Evolutionary conservation across 2,113 vertebrate genomes (phyloP).

Genomic region (Speoplatyrhinus poulsoni): DNA sequence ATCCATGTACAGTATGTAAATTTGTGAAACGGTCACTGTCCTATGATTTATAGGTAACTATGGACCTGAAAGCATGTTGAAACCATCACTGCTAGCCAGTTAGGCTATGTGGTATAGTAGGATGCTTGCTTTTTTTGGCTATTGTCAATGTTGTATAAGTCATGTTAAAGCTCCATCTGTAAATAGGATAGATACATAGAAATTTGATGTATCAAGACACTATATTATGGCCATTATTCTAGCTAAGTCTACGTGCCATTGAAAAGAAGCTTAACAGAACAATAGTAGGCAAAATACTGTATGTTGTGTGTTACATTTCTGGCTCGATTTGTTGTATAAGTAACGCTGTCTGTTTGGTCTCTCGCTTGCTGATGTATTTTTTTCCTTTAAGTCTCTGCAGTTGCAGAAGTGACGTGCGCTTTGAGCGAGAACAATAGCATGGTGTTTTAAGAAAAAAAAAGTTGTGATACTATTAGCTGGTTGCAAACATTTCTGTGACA

Average conservation of each 20-base stretch:
- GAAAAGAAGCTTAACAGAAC: conserved; percentile 67
- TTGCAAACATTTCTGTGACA: conserved; percentile 75
- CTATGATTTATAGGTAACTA: conserved; percentile 75
- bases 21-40: conserved; percentile 69
- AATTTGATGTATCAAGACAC: conserved; percentile 76
- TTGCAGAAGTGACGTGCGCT: conserved; percentile 74
- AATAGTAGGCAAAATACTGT: conserved; percentile 77
- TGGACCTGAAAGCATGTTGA: conserved; percentile 78
- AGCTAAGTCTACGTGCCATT: conserved; percentile 76
- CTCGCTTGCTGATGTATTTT: conserved; percentile 77
- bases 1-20: conserved; percentile 77
- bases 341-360: conserved; percentile 74
- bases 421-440: conserved; percentile 78
- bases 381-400: conserved; percentile 71
- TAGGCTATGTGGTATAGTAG: conserved; percentile 72
- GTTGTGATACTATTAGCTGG: conserved; percentile 71
- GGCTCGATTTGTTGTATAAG: conserved; percentile 78
- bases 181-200: conserved; percentile 79
- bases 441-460: conserved; percentile 66
- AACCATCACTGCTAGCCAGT: conserved; percentile 72
- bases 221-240: conserved; percentile 78
- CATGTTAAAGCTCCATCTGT: conserved; percentile 78
- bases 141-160: conserved; percentile 78
- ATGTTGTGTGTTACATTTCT: conserved; percentile 79
- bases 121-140: conserved; percentile 75